phyloP scores from a whole-genome alignment of 2,797 vertebrate genomes.

The Lacerta bilineata region DNA sequence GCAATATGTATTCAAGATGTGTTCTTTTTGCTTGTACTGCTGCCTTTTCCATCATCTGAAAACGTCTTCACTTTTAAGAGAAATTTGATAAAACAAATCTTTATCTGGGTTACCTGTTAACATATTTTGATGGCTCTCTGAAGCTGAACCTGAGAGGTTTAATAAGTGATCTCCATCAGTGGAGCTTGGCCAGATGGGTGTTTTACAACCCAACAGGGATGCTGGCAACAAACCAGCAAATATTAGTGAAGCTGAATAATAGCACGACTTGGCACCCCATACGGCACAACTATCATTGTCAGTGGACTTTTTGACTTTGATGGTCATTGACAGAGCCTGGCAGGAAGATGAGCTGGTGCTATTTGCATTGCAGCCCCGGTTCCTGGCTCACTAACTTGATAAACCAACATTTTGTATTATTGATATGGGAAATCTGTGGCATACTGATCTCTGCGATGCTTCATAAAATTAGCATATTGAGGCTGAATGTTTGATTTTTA shows the following conservation, averaged over 20 bases:
- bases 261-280: constrained; percentile 32
- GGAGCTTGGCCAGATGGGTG: constrained; percentile 45
- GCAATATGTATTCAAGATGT: neutral
- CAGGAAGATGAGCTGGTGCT: constrained; percentile 20
- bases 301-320: constrained; percentile 35
- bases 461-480: neutral
- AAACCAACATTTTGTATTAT: neutral
- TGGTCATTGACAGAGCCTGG: constrained; percentile 50
- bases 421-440: constrained; percentile 42
- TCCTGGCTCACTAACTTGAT: constrained; percentile 40
- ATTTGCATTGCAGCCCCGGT: constrained; percentile 30
- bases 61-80: neutral
- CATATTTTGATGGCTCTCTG: constrained; percentile 17
- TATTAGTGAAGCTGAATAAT: constrained; percentile 26
- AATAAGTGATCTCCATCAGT: constrained; percentile 43
- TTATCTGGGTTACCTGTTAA: neutral
- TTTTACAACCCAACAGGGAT: constrained; percentile 45
- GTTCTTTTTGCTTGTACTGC: neutral
- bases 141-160: constrained; percentile 13
- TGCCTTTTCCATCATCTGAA: neutral
- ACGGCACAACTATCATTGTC: constrained; percentile 27
- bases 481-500: neutral
- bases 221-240: constrained; percentile 40
- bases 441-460: neutral
- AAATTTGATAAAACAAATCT: neutral